Evolutionary conservation across 2,888 invertebrate genomes (phyloP).

Genomic region (Tipula vernalis): DNA sequence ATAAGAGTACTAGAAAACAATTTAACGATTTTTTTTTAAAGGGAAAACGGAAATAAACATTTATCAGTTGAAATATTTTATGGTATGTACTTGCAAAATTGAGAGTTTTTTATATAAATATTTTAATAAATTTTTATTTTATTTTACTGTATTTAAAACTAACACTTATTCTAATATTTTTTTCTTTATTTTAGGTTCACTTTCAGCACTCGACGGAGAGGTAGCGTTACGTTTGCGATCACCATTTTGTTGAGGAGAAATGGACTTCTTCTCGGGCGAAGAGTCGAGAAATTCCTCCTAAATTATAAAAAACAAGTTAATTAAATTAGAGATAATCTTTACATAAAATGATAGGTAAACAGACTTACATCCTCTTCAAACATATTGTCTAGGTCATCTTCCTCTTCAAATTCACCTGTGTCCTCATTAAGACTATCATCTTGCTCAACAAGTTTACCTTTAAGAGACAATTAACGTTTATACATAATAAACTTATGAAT

Average conservation of each 20-base stretch:
- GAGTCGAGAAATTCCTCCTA: constrained; percentile 7
- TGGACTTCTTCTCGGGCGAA: constrained; percentile 8
- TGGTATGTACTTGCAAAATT: neutral
- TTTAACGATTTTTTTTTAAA: neutral
- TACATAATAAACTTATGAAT: neutral
- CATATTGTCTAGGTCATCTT: constrained; percentile 38
- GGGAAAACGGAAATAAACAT: neutral
- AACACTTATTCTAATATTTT: neutral
- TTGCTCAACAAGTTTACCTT: constrained; percentile 47
- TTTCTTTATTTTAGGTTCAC: neutral
- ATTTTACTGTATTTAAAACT: neutral
- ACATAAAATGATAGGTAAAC: neutral
- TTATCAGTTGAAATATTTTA: neutral
- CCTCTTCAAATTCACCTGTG: constrained; percentile 42
- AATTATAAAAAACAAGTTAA: neutral
- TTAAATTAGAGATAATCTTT: neutral
- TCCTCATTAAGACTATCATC: constrained; percentile 40
- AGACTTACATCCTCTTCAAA: constrained; percentile 23
- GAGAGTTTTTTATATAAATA: neutral
- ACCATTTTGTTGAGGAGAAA: neutral
- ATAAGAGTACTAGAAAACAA: neutral
- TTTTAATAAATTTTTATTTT: neutral
- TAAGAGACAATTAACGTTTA: neutral
- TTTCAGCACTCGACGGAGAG: neutral
- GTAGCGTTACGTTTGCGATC: neutral